Evolutionary conservation across 2,797 vertebrate genomes (phyloP).

Genomic region (Sphenodon punctatus): DNA sequence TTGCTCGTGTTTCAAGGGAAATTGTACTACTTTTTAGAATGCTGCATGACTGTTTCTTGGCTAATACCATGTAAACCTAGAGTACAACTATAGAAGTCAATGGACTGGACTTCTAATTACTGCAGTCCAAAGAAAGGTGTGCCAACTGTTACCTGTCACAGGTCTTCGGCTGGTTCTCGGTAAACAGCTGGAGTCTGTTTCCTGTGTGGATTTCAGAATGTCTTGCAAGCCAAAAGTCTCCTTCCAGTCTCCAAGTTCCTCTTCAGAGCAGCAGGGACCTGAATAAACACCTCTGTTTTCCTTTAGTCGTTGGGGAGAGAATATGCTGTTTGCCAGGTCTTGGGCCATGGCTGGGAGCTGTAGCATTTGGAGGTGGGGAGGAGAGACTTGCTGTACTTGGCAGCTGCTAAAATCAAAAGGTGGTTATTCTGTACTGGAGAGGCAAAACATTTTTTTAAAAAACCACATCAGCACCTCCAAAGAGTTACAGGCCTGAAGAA

Average conservation of each 20-base stretch:
- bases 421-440: neutral
- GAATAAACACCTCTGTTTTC: neutral
- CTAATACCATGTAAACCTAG: neutral
- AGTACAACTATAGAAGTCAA: neutral
- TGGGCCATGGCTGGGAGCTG: neutral
- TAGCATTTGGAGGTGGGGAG: no score
- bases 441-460: neutral
- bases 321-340: neutral
- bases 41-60: neutral
- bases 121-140: no score
- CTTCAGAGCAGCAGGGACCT: neutral
- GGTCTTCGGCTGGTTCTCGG: neutral
- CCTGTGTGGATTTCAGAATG: neutral
- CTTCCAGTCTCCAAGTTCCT: neutral
- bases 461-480: no score
- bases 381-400: no score
- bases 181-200: neutral
- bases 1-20: neutral
- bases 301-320: neutral
- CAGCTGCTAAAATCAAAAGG: neutral
- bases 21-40: neutral
- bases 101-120: neutral
- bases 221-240: neutral
- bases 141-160: neutral
- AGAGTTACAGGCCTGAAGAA: no score